Conservation (phyloP, 2,113 vertebrate genomes). For the Phylloscopus trochilus region DNA sequence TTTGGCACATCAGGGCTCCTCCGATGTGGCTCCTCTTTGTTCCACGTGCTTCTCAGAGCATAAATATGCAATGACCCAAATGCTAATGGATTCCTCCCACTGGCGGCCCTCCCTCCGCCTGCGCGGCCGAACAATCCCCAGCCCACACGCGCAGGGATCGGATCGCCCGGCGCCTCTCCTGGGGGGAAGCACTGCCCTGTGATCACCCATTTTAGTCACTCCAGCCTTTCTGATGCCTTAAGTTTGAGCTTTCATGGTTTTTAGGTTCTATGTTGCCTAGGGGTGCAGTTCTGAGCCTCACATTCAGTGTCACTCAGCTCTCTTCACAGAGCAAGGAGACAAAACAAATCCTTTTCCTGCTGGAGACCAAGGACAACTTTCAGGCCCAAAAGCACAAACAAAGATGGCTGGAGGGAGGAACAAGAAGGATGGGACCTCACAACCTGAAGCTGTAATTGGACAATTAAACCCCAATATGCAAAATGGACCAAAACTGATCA, state of each 20-base stretch:
- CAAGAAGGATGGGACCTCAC: background rate
- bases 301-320: background rate
- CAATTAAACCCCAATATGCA: background rate
- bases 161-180: background rate
- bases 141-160: background rate
- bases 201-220: background rate
- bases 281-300: background rate
- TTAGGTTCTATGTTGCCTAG: background rate
- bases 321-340: background rate
- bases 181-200: background rate
- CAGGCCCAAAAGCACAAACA: background rate
- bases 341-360: background rate
- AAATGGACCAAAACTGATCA: background rate
- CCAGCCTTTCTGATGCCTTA: background rate
- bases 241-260: background rate
- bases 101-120: background rate
- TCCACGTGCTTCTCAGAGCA: constrained; percentile 10
- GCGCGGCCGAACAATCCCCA: background rate
- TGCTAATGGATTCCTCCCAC: constrained; percentile 62
- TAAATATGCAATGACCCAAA: constrained; percentile 57
- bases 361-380: background rate
- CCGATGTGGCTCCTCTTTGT: constrained; percentile 53
- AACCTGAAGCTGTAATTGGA: background rate
- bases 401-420: background rate
- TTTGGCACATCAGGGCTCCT: constrained; percentile 30